Evolutionary conservation across 2,888 invertebrate genomes (phyloP).

Genomic region (Meganola albula): DNA sequence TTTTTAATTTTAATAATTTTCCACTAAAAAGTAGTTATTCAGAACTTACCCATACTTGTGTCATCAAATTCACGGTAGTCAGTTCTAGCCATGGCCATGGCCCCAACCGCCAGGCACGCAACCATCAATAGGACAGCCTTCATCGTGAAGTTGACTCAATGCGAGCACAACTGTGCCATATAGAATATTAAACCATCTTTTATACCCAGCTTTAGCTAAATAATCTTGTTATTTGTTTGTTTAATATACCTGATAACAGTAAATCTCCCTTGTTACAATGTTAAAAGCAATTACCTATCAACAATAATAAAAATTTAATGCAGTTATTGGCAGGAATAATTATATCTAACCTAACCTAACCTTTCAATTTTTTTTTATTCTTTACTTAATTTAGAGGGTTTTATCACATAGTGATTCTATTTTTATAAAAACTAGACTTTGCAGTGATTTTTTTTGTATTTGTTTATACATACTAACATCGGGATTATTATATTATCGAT

Average conservation of each 20-base stretch:
- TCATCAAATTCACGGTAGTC: conserved; percentile 40
- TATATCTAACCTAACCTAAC: no score
- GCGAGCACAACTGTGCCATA: conserved; percentile 48
- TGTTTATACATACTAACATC: no score
- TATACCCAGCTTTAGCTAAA: conserved; percentile 31
- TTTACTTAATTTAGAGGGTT: no score
- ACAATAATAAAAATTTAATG: conserved; percentile 1
- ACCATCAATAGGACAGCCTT: conserved; percentile 47
- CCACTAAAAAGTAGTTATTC: not conserved
- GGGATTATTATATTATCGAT: no score
- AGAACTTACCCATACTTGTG: conserved; percentile 42
- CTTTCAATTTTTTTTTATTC: no score
- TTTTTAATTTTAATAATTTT: not conserved
- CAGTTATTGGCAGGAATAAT: no score
- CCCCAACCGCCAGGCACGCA: conserved; percentile 53
- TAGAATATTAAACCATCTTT: conserved; percentile 27
- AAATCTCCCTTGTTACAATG: conserved; percentile 13
- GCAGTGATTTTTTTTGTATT: not conserved
- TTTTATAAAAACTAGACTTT: not conserved
- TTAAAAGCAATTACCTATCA: not conserved
- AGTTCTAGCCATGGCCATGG: conserved; percentile 54
- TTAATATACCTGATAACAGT: conserved; percentile 6
- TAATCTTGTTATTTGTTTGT: conserved; percentile 15
- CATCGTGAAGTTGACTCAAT: conserved; percentile 53
- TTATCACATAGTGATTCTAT: no score